Evolutionary conservation across 2,113 vertebrate genomes (phyloP).

Genomic region (Hippolais icterina): DNA sequence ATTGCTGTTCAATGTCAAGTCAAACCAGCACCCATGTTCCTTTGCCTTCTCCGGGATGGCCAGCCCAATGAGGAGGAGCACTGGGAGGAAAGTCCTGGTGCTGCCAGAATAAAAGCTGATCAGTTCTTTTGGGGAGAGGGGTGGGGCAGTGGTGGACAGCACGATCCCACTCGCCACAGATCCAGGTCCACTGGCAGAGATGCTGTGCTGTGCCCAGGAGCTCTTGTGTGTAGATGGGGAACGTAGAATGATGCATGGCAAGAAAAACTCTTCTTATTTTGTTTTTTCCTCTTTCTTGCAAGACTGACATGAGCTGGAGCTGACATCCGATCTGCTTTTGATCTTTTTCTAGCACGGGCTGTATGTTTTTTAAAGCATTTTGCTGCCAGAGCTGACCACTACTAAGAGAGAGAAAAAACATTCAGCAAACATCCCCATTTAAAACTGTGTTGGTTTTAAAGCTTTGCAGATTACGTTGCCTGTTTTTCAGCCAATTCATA

Average conservation of each 20-base stretch:
- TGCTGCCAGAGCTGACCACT: slow-evolving; percentile 1
- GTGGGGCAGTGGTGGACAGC: not conserved
- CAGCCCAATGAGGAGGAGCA: not conserved
- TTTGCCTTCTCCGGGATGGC: not conserved
- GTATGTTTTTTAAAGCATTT: slow-evolving; percentile 3
- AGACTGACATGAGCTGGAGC: not conserved
- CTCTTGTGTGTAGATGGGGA: rapidly evolving
- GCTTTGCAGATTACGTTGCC: slow-evolving; percentile 43
- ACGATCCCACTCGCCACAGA: rapidly evolving
- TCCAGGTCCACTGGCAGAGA: not conserved
- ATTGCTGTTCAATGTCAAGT: rapidly evolving
- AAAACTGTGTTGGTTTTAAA: slow-evolving; percentile 45
- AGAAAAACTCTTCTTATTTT: not conserved
- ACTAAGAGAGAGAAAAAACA: not conserved
- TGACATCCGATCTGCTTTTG: slow-evolving; percentile 3
- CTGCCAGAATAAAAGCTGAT: not conserved
- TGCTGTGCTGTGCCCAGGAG: not conserved
- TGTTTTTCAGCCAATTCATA: slow-evolving; percentile 38
- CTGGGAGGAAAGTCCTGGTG: not conserved
- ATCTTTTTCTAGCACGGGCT: slow-evolving; percentile 21
- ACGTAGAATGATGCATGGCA: rapidly evolving
- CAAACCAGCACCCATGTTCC: not conserved
- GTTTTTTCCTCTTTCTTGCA: slow-evolving; percentile 10
- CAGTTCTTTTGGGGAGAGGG: not conserved
- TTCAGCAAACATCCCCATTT: slow-evolving; percentile 8